Evolutionary conservation across 2,888 invertebrate genomes (phyloP), one percentile per base, ranked within the genome.

Genomic region (Ennomos fuscantarius): DNA sequence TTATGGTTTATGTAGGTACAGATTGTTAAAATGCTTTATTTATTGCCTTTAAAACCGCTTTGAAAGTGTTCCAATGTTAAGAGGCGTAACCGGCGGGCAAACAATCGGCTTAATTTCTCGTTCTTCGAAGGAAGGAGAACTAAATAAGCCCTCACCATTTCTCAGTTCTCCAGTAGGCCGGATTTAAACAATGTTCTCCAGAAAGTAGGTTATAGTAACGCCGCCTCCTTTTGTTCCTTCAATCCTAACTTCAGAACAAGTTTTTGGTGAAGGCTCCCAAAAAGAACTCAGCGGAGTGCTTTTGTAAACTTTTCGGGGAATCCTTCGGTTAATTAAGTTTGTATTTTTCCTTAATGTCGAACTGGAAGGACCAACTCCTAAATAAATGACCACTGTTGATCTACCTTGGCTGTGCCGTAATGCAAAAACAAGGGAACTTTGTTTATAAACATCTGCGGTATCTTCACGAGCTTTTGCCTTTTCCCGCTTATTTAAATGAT

Each of bases 311-410:
- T 59, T 59, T 54, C 42, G 48, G 49, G 58, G 36, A 51, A 59
- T 54, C 53, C 45, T 54, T 54, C 58, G 58, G 49, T 45, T 59
- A 59, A 59, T 59, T 59, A 59, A 59, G 58, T 59, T 59, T 49
- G 58, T 59, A 59, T 59, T 54, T 59, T 59, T 53, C 52, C 52
- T 43, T 32, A 55, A 45, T 39, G 48, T 32, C 15, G 52, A 49
- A 50, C 57, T 55, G 15, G 47, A 39, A 40, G 37, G 49, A 15
- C 40, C 32, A 34, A 49, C 40, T 49, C 49, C 32, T 49, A 40
- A 49, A 49, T 49, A 49, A 49, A 49, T 49, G 49, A 49, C 41
- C 49, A 34, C 34, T 49, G 49, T 49, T 49, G 49, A 12, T 39
- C 34, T 34, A 49, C 15, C 44, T 35, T 34, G 45, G 35, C 43